phyloP scores from a whole-genome alignment of 2,888 invertebrate species.

The Drosophila emarginata region DNA sequence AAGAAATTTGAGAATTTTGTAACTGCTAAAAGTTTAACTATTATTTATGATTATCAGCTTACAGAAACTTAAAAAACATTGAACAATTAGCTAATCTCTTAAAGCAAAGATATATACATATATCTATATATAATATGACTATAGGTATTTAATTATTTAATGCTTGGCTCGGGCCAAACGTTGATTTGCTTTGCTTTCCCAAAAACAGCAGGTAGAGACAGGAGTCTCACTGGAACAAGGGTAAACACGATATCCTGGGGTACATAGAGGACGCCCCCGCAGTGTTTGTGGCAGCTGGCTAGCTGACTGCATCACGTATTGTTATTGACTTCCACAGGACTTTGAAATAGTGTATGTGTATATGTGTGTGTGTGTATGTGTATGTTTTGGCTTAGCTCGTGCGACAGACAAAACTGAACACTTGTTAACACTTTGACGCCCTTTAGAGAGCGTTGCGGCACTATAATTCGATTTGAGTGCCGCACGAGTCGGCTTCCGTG shows the following conservation, averaged over 20 bases:
- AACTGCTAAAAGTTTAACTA: no score
- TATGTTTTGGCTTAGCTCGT: slow-evolving; percentile 51
- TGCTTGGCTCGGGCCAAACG: slow-evolving; percentile 62
- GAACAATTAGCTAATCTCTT: no score
- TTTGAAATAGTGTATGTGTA: not conserved
- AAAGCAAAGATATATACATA: no score
- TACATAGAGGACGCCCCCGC: slow-evolving; percentile 39
- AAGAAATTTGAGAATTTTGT: no score
- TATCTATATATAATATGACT: not conserved
- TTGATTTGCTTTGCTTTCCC: slow-evolving; percentile 67
- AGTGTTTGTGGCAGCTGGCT: slow-evolving; percentile 25
- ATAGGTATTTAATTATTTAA: slow-evolving; percentile 9
- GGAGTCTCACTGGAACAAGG: not conserved
- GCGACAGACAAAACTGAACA: slow-evolving; percentile 60
- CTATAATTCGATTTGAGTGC: slow-evolving; percentile 62
- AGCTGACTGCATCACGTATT: not conserved
- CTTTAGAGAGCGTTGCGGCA: slow-evolving; percentile 54
- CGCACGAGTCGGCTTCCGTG: slow-evolving; percentile 44
- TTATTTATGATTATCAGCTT: no score
- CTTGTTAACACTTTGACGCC: slow-evolving; percentile 80
- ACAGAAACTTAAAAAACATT: no score
- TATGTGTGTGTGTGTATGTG: not conserved
- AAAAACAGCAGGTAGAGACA: not conserved
- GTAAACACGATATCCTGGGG: slow-evolving; percentile 2
- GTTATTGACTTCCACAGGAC: not conserved